phyloP scores from a whole-genome alignment of 2,113 vertebrate genomes.

The Mirza zaza region DNA sequence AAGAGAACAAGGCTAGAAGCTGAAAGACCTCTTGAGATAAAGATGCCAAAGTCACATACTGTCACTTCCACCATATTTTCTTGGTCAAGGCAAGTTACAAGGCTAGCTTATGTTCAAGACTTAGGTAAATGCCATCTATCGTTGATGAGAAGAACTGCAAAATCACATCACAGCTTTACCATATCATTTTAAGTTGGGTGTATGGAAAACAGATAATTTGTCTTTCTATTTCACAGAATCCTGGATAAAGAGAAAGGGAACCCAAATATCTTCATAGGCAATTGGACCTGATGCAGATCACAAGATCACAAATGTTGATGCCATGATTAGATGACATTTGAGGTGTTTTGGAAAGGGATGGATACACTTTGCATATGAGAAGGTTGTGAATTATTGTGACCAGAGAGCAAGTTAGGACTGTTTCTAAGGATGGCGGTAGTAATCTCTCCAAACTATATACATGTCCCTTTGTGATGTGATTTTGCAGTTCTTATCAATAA shows the following conservation, averaged over 20 bases:
- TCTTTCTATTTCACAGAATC: not conserved
- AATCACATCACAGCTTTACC: not conserved
- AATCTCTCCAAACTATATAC: not conserved
- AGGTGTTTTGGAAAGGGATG: not conserved
- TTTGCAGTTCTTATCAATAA: not conserved
- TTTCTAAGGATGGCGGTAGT: not conserved
- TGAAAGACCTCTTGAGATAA: not conserved
- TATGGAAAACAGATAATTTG: no score
- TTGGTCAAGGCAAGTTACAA: not conserved
- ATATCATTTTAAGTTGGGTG: not conserved
- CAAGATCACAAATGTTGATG: not conserved
- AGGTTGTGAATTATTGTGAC: not conserved
- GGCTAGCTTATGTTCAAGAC: not conserved
- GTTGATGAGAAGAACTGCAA: not conserved
- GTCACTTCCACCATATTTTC: not conserved
- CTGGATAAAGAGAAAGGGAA: not conserved
- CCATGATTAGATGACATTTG: not conserved
- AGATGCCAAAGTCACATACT: not conserved
- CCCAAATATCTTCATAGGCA: not conserved
- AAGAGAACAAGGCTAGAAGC: not conserved
- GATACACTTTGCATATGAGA: not conserved
- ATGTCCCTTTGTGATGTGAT: not conserved
- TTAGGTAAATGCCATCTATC: not conserved
- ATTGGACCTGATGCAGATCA: not conserved
- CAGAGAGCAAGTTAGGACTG: not conserved